Evolutionary conservation across 2,888 invertebrate genomes (phyloP), one percentile per base, ranked within the genome.

Genomic region (Empis stercorea): DNA sequence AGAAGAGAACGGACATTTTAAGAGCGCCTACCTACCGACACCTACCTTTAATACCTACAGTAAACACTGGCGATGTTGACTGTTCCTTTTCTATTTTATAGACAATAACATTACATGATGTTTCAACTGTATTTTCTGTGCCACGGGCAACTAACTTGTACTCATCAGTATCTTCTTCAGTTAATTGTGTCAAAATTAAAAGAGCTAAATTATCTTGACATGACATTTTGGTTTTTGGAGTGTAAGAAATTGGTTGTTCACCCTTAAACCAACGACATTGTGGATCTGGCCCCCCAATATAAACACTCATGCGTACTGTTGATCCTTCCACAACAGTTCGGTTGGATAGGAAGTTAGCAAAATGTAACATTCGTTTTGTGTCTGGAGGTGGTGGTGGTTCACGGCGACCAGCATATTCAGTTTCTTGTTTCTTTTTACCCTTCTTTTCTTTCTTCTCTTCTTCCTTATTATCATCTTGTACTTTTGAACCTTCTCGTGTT

Each of bases 91-190:
- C 59, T 45, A 56, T 54, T 36, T 56, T 59, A 48, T 66, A 66
- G 30, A 66, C 65, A 48, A 65, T 63, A 55, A 81, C 79, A 54
- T 78, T 78, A 39, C 85, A 84, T 17, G 80, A 76, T 36, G 84
- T 81, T 30, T 74, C 75, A 6, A 80, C 73, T 45, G 78, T 75
- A 36, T 88, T 89, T 55, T 84, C 78, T 40, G 76, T 71, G 61
- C 89, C 89, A 55, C 74, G 76, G 11, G 84, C 87, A 3, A 81
- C 72, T 57, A 89, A 84, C 6, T 79, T 79, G 57, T 87, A 88
- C 59, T 85, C 81, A 13, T 85, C 89, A 11, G 80, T 77, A 62
- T 89, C 87, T 48, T 73, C 75, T 0, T 78, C 74, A 1, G 75
- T 71, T 0, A 82, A 80, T 50, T 80, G 78, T 10, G 79, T 66